Base-by-base conservation (phyloP, 2,113 vertebrate genomes). In the Octodon degus region DNA sequence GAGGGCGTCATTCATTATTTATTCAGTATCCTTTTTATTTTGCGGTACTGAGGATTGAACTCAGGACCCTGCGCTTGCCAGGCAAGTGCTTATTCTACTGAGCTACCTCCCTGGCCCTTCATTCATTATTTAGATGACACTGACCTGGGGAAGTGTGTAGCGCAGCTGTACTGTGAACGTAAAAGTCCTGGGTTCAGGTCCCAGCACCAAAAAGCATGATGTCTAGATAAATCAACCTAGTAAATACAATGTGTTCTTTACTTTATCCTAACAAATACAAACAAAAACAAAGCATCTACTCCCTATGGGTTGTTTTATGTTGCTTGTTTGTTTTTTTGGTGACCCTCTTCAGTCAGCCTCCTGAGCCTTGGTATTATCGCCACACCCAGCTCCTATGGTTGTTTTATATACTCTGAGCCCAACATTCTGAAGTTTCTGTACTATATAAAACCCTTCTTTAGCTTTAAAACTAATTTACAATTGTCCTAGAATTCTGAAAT, bases 171-270 rank as follows among this genome's bases (percentile, higher is more conserved):
- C 74, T 16, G 25, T 25, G 72, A 24, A 30, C 3, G 25, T 22
- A 25, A 25, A 27, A 76, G 72, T 22, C 72, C n/a, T 76, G 72
- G 72, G 24, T 43, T 74, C 40, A 43, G 43, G 25, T 43, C 24
- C 72, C 40, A 43, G 72, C 72, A 76, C 72, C 72, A 40, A 37
- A 72, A 74, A 74, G 10, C 9, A 25, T 37, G 43, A 27, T 43
- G 65, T 70, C 70, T 86, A 91, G n/a, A 70, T 40, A 85, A 89
- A 84, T 79, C 40, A 70, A 65, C 22, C 62, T 91, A 93, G 22
- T 70, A 77, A 76, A 30, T 34, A 95, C 91, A 92, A 63, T 9
- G 9, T 13, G 62, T 81, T 87, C 22, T 32, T 86, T 62, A 89
- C 22, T 76, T 82, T 24, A 70, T 53, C 53, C 58, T 70, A 47